Conservation (phyloP, 2,888 invertebrate genomes). For the Holacanthella duospinosa region DNA sequence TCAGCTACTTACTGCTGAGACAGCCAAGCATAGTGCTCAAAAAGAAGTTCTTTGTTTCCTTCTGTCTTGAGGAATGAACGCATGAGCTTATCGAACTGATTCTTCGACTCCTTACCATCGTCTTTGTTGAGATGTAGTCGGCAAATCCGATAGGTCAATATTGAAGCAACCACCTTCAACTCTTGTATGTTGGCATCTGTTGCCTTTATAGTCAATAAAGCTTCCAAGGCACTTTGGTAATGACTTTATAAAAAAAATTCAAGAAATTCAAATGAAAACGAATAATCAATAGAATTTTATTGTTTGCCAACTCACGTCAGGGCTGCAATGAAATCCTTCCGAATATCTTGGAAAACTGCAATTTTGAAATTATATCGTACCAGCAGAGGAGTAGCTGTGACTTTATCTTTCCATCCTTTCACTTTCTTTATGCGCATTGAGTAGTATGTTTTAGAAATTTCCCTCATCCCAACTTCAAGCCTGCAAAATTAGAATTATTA, state of each 20-base stretch:
- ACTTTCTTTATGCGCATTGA: slow-evolving; percentile 23
- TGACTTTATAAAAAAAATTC: slow-evolving; percentile 18
- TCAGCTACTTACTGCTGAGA: slow-evolving; percentile 65
- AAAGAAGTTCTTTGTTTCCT: slow-evolving; percentile 72
- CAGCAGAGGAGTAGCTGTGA: slow-evolving; percentile 79
- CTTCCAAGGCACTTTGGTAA: slow-evolving; percentile 29
- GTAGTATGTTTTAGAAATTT: slow-evolving; percentile 27
- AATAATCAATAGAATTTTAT: neutral
- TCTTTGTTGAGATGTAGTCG: slow-evolving; percentile 77
- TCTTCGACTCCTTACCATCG: slow-evolving; percentile 84
- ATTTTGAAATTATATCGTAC: slow-evolving; percentile 95
- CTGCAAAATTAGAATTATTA: slow-evolving; percentile 13
- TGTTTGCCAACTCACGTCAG: slow-evolving; percentile 38
- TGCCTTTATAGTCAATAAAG: slow-evolving; percentile 23
- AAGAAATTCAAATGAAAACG: neutral
- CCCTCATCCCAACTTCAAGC: slow-evolving; percentile 26
- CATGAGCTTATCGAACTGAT: slow-evolving; percentile 82
- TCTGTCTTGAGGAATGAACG: slow-evolving; percentile 69
- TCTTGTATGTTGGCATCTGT: slow-evolving; percentile 83
- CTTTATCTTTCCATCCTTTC: slow-evolving; percentile 73
- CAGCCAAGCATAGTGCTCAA: slow-evolving; percentile 94
- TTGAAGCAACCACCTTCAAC: slow-evolving; percentile 86
- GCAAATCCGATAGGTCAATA: slow-evolving; percentile 91
- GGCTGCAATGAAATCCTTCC: slow-evolving; percentile 76
- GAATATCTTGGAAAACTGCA: slow-evolving; percentile 86